Percentiles rank a stretch among this genome's conserved stretches.
Conservation (phyloP, 2,888 invertebrate genomes). For the Gymnosoma rotundatum region DNA sequence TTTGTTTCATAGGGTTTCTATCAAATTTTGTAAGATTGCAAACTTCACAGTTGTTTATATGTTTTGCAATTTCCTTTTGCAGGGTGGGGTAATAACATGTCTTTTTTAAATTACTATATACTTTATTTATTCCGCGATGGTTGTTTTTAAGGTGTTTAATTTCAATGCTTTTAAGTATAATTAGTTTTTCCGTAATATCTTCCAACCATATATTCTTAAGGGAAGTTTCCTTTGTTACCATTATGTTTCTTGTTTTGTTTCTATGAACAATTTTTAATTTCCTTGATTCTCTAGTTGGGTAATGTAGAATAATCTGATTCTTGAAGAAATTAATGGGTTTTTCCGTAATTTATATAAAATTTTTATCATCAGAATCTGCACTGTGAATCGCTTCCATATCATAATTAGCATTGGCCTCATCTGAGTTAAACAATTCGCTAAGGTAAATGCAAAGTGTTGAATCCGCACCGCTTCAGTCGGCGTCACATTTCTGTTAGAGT, state of each 20-base stretch:
- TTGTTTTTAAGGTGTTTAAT: background rate
- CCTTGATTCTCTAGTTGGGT: constrained; percentile 18
- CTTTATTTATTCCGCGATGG: constrained; percentile 5
- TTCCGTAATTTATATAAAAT: constrained; percentile 46
- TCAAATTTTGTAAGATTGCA: constrained; percentile 39
- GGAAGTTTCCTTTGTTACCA: background rate
- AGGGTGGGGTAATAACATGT: background rate
- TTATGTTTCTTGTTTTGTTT: constrained; percentile 20
- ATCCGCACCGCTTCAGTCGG: background rate
- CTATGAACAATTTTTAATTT: constrained; percentile 43
- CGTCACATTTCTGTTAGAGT: background rate
- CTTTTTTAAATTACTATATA: background rate
- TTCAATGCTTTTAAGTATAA: background rate
- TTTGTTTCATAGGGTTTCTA: constrained; percentile 2
- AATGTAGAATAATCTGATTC: constrained; percentile 25
- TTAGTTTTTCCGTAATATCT: no score
- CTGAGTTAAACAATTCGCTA: constrained; percentile 47
- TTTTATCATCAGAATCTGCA: constrained; percentile 47
- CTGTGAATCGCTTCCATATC: constrained; percentile 52
- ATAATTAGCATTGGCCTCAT: background rate
- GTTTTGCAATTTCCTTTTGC: constrained; percentile 15
- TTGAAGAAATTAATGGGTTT: constrained; percentile 31
- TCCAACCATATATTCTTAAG: background rate
- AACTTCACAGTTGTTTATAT: constrained; percentile 44
- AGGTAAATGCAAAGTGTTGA: constrained; percentile 30